phyloP scores from a whole-genome alignment of 2,888 invertebrate genomes.

The Xestia rhomboidea region DNA sequence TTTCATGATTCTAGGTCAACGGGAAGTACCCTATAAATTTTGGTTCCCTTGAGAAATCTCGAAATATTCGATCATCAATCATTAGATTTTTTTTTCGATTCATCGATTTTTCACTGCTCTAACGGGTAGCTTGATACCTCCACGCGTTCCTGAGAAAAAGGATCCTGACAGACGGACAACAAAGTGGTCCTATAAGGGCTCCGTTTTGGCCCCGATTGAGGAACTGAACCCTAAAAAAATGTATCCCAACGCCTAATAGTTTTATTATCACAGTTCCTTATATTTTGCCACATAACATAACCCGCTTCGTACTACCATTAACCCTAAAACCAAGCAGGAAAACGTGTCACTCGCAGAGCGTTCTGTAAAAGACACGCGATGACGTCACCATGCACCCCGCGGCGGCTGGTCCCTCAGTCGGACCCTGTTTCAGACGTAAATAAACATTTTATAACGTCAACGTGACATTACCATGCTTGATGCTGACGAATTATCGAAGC shows the following conservation, averaged over 20 bases:
- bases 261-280: not conserved
- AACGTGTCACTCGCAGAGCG: slow-evolving; percentile 6
- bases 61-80: too few relatives aligned
- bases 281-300: not conserved
- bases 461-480: not conserved
- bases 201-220: too few relatives aligned
- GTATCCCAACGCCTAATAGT: not conserved
- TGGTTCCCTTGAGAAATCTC: too few relatives aligned
- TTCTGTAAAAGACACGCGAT: slow-evolving; percentile 1
- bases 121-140: too few relatives aligned
- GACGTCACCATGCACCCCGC: slow-evolving; percentile 40
- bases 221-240: too few relatives aligned
- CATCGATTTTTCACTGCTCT: too few relatives aligned
- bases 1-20: too few relatives aligned
- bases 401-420: not conserved
- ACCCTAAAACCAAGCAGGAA: not conserved
- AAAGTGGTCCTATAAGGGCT: too few relatives aligned
- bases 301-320: not conserved
- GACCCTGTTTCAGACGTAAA: slow-evolving; percentile 18
- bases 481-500: not conserved
- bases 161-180: too few relatives aligned
- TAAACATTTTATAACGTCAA: slow-evolving; percentile 26
- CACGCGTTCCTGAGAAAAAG: too few relatives aligned
- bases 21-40: too few relatives aligned
- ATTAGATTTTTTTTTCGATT: too few relatives aligned